Percentiles rank a stretch among this genome's conserved stretches.
Conservation (phyloP, 2,888 invertebrate genomes). For the Griposia aprilina region DNA sequence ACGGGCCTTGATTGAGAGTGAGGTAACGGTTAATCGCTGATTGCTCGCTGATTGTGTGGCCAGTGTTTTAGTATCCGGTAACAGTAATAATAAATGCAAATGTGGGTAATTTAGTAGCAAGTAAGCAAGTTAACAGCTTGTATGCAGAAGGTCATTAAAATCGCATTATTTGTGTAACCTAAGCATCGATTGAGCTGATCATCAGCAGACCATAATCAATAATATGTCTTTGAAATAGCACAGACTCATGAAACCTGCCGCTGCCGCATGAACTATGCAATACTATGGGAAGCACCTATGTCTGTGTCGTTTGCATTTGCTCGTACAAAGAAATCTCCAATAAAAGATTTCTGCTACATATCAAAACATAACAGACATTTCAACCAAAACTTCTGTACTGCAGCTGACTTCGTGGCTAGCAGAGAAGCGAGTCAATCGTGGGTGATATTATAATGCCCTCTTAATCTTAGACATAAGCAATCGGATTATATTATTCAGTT, state of each 20-base stretch:
- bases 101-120: slow-evolving; percentile 11
- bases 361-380: background rate
- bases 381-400: background rate
- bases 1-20: slow-evolving; percentile 69
- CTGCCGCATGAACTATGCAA: too few relatives aligned
- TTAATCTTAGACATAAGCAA: background rate
- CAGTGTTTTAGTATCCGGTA: slow-evolving; percentile 51
- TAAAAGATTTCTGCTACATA: background rate
- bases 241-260: background rate
- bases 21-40: slow-evolving; percentile 75
- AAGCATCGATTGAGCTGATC: background rate
- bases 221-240: background rate
- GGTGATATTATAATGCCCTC: background rate
- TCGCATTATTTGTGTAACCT: background rate
- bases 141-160: background rate
- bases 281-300: too few relatives aligned
- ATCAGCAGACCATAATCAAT: too few relatives aligned
- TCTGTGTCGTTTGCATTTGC: too few relatives aligned
- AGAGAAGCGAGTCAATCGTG: background rate
- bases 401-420: background rate
- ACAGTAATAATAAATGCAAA: slow-evolving; percentile 35
- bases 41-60: slow-evolving; percentile 63
- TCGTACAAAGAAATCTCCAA: background rate
- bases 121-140: background rate
- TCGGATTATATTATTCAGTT: slow-evolving; percentile 23